Conservation (phyloP, 64 coral and sea anemone genomes). For the Montipora sp. region DNA sequence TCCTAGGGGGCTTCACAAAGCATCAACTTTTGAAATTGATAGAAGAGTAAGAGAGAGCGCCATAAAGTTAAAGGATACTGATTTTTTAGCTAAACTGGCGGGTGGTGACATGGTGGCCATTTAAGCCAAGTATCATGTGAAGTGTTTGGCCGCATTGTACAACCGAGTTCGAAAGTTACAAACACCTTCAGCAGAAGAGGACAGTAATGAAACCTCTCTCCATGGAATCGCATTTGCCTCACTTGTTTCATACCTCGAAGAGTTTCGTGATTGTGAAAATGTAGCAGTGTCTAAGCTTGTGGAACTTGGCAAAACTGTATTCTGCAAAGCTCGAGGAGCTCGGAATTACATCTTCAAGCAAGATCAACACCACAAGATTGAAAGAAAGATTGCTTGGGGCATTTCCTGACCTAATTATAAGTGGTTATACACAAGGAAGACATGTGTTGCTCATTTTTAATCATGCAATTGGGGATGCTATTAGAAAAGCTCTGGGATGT, state of each 20-base stretch:
- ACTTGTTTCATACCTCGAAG: background rate
- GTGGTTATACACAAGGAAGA: too few relatives aligned
- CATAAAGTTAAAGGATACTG: conserved; percentile 16
- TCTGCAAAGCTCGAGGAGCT: too few relatives aligned
- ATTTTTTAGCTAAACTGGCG: conserved; percentile 33
- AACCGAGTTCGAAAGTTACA: background rate
- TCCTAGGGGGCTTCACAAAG: background rate
- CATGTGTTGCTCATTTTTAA: too few relatives aligned
- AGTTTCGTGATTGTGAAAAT: background rate
- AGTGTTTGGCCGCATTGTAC: conserved; percentile 13
- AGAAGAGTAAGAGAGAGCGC: conserved; percentile 1
- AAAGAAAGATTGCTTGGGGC: too few relatives aligned
- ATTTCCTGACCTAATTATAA: too few relatives aligned
- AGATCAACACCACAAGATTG: too few relatives aligned
- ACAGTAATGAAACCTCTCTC: conserved; percentile 9
- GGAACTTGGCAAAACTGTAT: background rate
- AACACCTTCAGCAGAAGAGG: background rate
- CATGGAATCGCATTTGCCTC: background rate
- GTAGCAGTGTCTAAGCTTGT: too few relatives aligned
- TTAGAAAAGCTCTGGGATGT: too few relatives aligned
- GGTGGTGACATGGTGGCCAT: conserved; percentile 10
- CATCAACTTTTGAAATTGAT: conserved; percentile 22
- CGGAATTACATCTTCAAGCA: too few relatives aligned
- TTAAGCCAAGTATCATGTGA: conserved; percentile 3
- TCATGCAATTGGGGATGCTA: too few relatives aligned